Evolutionary conservation across 2,797 vertebrate species (phyloP).

Genomic region (Diplodus puntazzo): DNA sequence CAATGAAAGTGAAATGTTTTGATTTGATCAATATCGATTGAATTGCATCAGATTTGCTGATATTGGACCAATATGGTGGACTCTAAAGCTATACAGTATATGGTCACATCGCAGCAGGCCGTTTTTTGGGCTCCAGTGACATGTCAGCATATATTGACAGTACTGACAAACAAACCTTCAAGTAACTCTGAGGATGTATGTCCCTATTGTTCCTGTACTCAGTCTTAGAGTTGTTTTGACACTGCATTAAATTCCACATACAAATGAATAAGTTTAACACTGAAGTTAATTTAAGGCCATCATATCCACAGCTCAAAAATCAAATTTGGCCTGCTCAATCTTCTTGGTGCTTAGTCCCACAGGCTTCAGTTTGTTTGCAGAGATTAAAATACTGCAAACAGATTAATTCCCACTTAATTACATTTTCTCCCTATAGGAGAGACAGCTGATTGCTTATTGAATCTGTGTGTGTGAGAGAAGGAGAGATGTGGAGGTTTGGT

Average conservation of each 20-base stretch:
- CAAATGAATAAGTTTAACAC: neutral
- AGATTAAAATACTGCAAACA: neutral
- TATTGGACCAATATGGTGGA: neutral
- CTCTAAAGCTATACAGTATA: neutral
- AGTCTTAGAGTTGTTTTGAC: neutral
- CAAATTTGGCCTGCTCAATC: neutral
- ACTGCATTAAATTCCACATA: neutral
- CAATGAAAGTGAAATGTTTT: no score
- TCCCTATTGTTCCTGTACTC: neutral
- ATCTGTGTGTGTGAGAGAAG: neutral
- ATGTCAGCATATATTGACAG: neutral
- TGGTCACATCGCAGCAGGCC: neutral
- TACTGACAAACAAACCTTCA: neutral
- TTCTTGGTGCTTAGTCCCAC: neutral
- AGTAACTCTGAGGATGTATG: neutral
- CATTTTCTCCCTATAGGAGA: conserved; percentile 4
- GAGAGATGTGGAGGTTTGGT: neutral
- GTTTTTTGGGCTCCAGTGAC: neutral
- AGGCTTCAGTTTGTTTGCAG: conserved; percentile 15
- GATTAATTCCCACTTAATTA: conserved; percentile 6
- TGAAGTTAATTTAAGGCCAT: neutral
- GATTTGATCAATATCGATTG: neutral
- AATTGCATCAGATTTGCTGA: neutral
- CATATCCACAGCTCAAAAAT: neutral
- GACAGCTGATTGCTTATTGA: neutral